Evolutionary conservation across 64 coral and sea anemone genomes (phyloP).

Genomic region (Pachyseris speciosa): DNA sequence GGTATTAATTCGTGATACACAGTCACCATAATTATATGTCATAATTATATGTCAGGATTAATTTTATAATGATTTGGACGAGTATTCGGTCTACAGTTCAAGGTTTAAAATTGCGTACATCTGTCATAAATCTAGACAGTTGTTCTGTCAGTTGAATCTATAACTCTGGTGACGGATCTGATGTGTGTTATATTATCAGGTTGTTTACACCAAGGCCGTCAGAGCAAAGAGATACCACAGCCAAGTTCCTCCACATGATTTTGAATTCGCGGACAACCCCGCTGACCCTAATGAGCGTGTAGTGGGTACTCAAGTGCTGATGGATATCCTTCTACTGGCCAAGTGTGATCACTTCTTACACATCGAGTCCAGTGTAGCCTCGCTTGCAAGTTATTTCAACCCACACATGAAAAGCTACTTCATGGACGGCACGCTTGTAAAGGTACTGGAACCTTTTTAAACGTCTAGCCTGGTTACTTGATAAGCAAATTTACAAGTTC

Average conservation of each 20-base stretch:
- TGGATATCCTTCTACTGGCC: conserved; percentile 72
- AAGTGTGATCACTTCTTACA: conserved; percentile 75
- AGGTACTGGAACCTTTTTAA: not conserved
- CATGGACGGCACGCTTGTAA: not conserved
- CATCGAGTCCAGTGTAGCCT: conserved; percentile 71
- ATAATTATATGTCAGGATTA: too few species aligned
- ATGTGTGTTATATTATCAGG: not conserved
- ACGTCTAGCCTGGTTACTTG: too few species aligned
- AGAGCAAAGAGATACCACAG: conserved; percentile 29
- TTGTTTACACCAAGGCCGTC: conserved; percentile 43
- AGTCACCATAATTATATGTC: too few species aligned
- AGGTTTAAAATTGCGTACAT: too few species aligned
- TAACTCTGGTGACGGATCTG: too few species aligned
- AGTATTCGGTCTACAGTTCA: too few species aligned
- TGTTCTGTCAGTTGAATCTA: too few species aligned
- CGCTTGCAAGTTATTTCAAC: conserved; percentile 77
- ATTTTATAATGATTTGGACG: too few species aligned
- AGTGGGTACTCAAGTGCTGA: conserved; percentile 69
- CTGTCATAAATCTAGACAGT: too few species aligned
- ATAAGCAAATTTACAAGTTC: too few species aligned
- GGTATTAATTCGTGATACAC: too few species aligned
- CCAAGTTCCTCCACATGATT: not conserved
- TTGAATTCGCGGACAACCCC: not conserved
- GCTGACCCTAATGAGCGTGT: conserved; percentile 1
- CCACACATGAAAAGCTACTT: conserved; percentile 60